Evolutionary conservation across 2,113 vertebrate genomes (phyloP).

Genomic region (Sebastes fasciatus): DNA sequence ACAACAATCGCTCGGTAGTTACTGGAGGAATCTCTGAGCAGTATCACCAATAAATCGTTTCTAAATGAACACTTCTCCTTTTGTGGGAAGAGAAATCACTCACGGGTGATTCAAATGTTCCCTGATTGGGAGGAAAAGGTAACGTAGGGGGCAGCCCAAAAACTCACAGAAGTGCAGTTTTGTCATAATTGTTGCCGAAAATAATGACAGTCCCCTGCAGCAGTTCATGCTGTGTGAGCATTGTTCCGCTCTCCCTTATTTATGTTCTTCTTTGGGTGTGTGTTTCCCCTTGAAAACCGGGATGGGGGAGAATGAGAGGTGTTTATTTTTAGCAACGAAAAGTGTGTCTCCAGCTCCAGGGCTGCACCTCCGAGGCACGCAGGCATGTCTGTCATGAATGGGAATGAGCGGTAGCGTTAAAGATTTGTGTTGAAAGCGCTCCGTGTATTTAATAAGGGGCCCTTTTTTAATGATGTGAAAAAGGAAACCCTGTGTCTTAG

Average conservation of each 20-base stretch:
- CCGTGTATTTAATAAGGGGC: slow-evolving; percentile 9
- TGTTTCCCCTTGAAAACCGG: slow-evolving; percentile 32
- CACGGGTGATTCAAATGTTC: slow-evolving; percentile 51
- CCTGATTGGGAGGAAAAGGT: not conserved
- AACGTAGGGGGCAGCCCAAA: not conserved
- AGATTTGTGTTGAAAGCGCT: slow-evolving; percentile 26
- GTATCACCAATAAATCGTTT: slow-evolving; percentile 37
- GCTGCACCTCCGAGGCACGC: slow-evolving; percentile 37
- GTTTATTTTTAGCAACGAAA: slow-evolving; percentile 66
- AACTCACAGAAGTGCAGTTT: slow-evolving; percentile 20
- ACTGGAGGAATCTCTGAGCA: slow-evolving; percentile 19
- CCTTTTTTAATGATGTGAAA: slow-evolving; percentile 4
- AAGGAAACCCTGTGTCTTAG: not conserved
- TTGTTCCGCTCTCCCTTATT: slow-evolving; percentile 34
- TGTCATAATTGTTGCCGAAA: slow-evolving; percentile 54
- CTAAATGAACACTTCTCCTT: slow-evolving; percentile 21
- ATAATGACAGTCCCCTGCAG: slow-evolving; percentile 53
- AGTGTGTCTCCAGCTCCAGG: slow-evolving; percentile 39
- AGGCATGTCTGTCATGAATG: slow-evolving; percentile 27
- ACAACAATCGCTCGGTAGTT: not conserved
- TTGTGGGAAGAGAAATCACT: slow-evolving; percentile 31
- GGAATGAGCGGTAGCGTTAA: slow-evolving; percentile 4
- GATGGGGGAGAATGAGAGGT: slow-evolving; percentile 8
- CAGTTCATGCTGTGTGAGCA: slow-evolving; percentile 48
- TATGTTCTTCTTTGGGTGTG: slow-evolving; percentile 16